Base-by-base conservation (phyloP, 1,140 invertebrate genomes). In the Calosoma granatense region DNA sequence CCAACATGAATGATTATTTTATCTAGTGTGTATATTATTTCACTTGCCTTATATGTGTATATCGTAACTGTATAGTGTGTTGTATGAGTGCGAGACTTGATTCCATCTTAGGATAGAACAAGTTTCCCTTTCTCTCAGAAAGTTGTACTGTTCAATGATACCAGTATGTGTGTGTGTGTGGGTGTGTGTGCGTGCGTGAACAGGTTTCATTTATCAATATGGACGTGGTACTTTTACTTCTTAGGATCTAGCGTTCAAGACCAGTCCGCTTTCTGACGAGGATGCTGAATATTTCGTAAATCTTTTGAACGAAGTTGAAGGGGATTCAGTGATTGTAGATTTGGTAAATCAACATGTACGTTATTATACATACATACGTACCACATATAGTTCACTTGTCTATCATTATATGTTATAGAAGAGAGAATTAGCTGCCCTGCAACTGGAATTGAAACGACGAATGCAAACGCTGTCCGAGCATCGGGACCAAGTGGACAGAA, bases 371-470 rank as follows among this genome's bases (percentile, higher is more conserved):
- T 36, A 6, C 6, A 36, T 9, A 36, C n/a, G 26, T 36, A 22
- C 20, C 43, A 52, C 19, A 36, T 41, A 20, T 55, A 26, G 22
- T 51, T 20, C 55, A 9, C 1, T 43, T n/a, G n/a, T n/a, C n/a
- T n/a, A n/a, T n/a, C n/a, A n/a, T n/a, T n/a, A n/a, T n/a, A n/a
- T n/a, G n/a, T n/a, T n/a, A n/a, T 55, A 71, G 70, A 62, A 67
- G 54, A 63, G 82, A 62, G 82, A 85, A 66, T 67, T 88, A 54
- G 74, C 80, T 26, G 76, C 78, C 22, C 65, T 88, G 22, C 84
- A 87, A 65, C 71, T 74, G 2, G 79, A 87, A 67, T 60, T 85
- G 11, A 76, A 81, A 63, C 76, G 69, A 11, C 77, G 83, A 53
- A 78, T 83, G 21, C 75, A 76, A 56, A 74, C 76, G 1, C 69